Percentiles rank a stretch among this genome's conserved stretches.
Conservation (phyloP, 2,888 invertebrate species). For the Monopis laevigella region DNA sequence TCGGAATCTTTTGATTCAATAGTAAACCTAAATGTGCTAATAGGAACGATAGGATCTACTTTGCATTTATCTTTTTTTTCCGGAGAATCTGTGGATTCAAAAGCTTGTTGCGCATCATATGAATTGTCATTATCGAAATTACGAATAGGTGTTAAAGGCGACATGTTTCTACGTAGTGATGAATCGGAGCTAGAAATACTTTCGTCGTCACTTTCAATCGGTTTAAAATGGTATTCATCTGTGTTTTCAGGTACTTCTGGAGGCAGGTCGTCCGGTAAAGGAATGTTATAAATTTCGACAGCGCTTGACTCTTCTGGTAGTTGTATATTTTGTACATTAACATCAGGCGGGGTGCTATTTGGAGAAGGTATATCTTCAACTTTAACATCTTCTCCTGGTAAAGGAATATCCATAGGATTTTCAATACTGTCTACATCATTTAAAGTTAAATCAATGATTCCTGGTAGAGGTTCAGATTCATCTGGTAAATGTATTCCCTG, state of each 20-base stretch:
- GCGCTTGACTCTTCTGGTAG: constrained; percentile 32
- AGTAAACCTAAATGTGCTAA: constrained; percentile 47
- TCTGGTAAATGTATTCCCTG: constrained; percentile 25
- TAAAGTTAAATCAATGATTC: constrained; percentile 46
- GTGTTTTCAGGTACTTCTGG: constrained; percentile 29
- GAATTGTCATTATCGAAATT: constrained; percentile 59
- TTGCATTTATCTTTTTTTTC: constrained; percentile 33
- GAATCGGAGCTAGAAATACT: constrained; percentile 49
- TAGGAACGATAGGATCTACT: constrained; percentile 28
- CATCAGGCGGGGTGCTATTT: constrained; percentile 56
- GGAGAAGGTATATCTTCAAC: constrained; percentile 38
- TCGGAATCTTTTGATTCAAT: constrained; percentile 43
- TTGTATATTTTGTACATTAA: constrained; percentile 40
- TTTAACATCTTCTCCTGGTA: constrained; percentile 45
- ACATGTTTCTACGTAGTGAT: constrained; percentile 52
- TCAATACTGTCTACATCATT: constrained; percentile 29
- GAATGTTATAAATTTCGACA: constrained; percentile 29
- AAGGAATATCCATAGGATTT: constrained; percentile 27
- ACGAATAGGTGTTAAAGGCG: constrained; percentile 54
- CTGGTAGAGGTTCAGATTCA: constrained; percentile 61
- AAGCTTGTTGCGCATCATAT: constrained; percentile 56
- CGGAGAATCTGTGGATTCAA: constrained; percentile 39
- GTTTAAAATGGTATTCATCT: constrained; percentile 40
- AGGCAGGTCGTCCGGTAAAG: constrained; percentile 36
- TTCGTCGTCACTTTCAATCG: constrained; percentile 41